Evolutionary conservation across 1,140 invertebrate species (phyloP), one percentile per base, ranked within the genome.

Genomic region (Proales similis): DNA sequence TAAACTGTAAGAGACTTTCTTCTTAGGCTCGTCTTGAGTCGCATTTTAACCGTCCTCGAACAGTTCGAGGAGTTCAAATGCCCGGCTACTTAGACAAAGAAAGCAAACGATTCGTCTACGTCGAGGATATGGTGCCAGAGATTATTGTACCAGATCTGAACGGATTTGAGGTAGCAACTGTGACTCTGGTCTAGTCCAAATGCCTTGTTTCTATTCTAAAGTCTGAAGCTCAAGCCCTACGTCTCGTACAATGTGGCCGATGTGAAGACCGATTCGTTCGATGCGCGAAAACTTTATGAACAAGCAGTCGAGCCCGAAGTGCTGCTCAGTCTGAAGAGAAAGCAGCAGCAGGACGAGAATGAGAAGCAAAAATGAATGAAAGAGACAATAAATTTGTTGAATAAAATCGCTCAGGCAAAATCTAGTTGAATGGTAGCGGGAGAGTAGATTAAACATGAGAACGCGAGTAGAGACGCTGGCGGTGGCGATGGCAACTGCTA

Each of bases 51-150:
- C n/a, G n/a, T n/a, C n/a, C n/a, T n/a, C n/a, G n/a, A n/a, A n/a
- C n/a, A 61, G 57, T 46, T 61, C 39, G 57, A 7, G 57, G 57
- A 29, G 70, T 70, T 14, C 67, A 67, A 53, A 47, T 43, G 7
- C 64, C 66, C 11, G 70, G 70, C 47, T 72, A 63, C 45, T 45
- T 51, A 4, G 70, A 72, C 53, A 62, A 65, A 11, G 48, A 38
- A 4, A 71, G 65, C 19, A 74, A 81, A 39, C 79, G 80, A 14
- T 87, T 81, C 72, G 73, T 83, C 2, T 64, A 68, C 38, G 68
- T 93, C 20, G 82, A 83, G 12, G 90, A 93, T 81, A 87, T 84
- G 82, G 82, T 90, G 65, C 88, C 90, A 3, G 85, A 93, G 71
- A 67, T 95, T 4, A 82, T 95, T 62, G 89, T 94, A 19, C 90